Evolutionary conservation across 2,888 invertebrate genomes (phyloP).

Genomic region (Lutraria lutraria): DNA sequence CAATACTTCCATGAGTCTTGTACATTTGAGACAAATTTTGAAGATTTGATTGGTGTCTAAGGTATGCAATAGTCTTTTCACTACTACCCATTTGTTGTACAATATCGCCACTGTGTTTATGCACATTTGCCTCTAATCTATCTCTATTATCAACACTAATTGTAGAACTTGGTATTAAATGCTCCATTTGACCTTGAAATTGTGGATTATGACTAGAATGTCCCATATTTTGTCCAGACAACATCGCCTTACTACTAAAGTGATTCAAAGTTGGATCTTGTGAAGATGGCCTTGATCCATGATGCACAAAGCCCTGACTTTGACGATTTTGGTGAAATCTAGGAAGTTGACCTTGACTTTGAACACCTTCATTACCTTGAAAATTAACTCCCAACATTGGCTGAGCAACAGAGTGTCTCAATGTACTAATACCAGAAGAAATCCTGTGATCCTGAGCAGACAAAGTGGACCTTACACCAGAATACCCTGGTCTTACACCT

Average conservation of each 20-base stretch:
- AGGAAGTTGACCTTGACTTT: neutral
- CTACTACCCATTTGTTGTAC: neutral
- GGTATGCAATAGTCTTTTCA: neutral
- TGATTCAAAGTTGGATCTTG: neutral
- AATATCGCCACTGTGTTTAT: neutral
- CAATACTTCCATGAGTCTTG: neutral
- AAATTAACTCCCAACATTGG: neutral
- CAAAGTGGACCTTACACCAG: neutral
- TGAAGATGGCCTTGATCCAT: neutral
- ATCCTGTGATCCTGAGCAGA: neutral
- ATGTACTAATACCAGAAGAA: neutral
- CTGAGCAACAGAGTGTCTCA: neutral
- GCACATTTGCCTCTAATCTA: neutral
- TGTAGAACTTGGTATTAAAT: neutral
- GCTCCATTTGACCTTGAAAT: neutral
- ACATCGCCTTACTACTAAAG: neutral
- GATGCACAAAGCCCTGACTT: neutral
- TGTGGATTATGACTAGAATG: neutral
- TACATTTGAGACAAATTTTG: neutral
- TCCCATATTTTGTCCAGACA: neutral
- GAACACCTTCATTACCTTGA: neutral
- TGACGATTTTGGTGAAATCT: neutral
- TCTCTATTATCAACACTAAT: neutral
- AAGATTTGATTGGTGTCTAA: neutral
- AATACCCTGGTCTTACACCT: neutral